These are phyloP conservation scores for Scaptomyza pallida DNA, from an alignment of 1,140 invertebrate species.

Conservation along the genomic window DNA sequence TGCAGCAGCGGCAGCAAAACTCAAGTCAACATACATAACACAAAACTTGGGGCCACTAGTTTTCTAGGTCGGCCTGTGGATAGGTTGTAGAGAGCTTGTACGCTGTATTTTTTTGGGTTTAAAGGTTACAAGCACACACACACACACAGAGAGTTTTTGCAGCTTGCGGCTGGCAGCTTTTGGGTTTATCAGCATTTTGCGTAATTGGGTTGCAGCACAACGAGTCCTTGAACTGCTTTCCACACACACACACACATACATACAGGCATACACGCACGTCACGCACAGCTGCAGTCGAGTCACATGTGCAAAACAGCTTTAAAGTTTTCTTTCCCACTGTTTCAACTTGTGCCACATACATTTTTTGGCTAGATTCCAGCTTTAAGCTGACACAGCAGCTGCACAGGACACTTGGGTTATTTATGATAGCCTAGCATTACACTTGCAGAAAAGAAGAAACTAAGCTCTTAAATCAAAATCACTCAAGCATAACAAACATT, in stretches of 20 bases:
- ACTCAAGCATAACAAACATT: no score
- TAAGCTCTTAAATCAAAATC: neutral
- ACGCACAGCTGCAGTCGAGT: conserved; percentile 40
- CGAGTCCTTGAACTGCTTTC: conserved; percentile 75
- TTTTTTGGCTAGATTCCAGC: neutral
- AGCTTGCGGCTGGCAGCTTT: conserved; percentile 35
- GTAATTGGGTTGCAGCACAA: conserved; percentile 68
- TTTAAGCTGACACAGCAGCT: conserved; percentile 12
- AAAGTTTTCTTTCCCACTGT: conserved; percentile 6
- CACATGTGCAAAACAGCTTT: conserved; percentile 51
- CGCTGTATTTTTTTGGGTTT: conserved; percentile 58
- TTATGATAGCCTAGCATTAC: conserved; percentile 42
- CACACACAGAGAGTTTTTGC: conserved; percentile 8
- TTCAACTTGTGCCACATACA: neutral
- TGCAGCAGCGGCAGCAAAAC: conserved; percentile 23
- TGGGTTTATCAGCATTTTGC: conserved; percentile 57
- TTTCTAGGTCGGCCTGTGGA: conserved; percentile 70
- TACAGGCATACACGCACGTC: no score
- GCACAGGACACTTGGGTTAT: conserved; percentile 39
- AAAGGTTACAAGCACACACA: conserved; percentile 49
- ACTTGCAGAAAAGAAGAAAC: no score
- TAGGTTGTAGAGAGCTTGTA: neutral
- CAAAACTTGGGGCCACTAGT: conserved; percentile 28
- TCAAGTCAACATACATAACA: conserved; percentile 23
- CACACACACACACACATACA: conserved; percentile 22